phyloP scores from a whole-genome alignment of 2,113 vertebrate genomes.

The Sturnira hondurensis region DNA sequence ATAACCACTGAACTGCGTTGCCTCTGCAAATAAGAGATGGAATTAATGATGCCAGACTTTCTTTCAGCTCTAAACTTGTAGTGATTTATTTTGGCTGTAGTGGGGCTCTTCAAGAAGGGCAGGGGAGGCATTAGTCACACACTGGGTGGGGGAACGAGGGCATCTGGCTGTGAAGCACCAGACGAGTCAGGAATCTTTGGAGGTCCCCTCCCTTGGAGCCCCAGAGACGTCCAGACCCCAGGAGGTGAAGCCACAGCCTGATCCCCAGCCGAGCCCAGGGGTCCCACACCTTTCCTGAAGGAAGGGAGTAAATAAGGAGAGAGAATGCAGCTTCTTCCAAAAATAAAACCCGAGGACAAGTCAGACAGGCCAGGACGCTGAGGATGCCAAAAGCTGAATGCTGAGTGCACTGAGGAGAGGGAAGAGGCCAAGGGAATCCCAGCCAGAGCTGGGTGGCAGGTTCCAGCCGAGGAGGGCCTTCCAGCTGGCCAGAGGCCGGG shows the following conservation, averaged over 20 bases:
- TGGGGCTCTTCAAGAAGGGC: conserved; percentile 54
- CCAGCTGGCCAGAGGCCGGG: conserved; percentile 77
- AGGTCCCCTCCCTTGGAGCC: neutral
- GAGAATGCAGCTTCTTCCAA: conserved; percentile 68
- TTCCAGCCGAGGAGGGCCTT: conserved; percentile 62
- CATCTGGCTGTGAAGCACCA: neutral
- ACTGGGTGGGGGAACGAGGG: conserved; percentile 14
- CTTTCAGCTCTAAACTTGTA: conserved; percentile 3
- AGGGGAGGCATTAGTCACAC: conserved; percentile 49
- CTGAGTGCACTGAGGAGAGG: conserved; percentile 49
- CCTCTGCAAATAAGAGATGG: neutral
- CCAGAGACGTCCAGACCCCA: neutral
- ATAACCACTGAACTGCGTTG: neutral
- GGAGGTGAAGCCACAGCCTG: neutral
- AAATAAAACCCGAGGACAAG: conserved; percentile 79
- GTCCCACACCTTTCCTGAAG: conserved; percentile 39
- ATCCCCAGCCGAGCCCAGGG: conserved; percentile 45
- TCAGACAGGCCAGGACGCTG: conserved; percentile 64
- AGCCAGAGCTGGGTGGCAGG: conserved; percentile 75
- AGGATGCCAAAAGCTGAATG: conserved; percentile 60
- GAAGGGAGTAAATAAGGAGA: conserved; percentile 31
- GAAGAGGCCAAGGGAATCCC: conserved; percentile 61
- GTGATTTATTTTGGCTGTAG: conserved; percentile 1
- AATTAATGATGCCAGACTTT: neutral
- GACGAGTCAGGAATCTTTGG: neutral